Base-by-base conservation (phyloP, 92 coral and sea anemone species). In the Epizoanthus stellaris region DNA sequence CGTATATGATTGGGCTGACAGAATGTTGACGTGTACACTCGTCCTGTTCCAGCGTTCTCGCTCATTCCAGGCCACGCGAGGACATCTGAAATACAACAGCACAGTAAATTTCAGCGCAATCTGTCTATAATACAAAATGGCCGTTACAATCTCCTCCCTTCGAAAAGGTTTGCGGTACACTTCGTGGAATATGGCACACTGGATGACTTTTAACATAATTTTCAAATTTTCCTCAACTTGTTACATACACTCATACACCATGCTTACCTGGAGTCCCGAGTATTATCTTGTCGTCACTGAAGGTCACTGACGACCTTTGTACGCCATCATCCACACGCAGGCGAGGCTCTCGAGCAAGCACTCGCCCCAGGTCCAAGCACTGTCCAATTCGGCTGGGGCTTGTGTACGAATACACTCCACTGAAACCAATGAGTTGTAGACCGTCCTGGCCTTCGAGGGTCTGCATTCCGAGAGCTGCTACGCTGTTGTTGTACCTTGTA, bases 51-150 rank as follows among this genome's bases (percentile, higher is more conserved):
- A 12, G 85, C 39, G 4, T 75, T 67, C 69, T 93, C 98, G 38
- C 90, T 86, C 59, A 85, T 85, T 19, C 86, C 94, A 21, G 99
- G 98, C 97, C 98, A 97, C 4, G 99, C 90, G 77, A 86, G 82
- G 5, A 90, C 90, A 49, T 84, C 83, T 79, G 21, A 6, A 63
- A 61, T 79, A 38, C 14, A 79, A 79, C n/a, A 45, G 6, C 4
- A 56, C 3, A 68, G 39, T 9, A 19, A 38, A 68, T 3, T 68
- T 2, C 34, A 13, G 38, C 34, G 30, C 20, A 6, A 34, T 10
- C 70, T 10, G 20, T 6, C 11, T 38, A 40, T 70, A n/a, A 40
- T 9, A 14, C 9, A 39, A 16, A 21, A 15, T 20, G 5, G 4
- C 40, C 36, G 17, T 61, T 23, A 61, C 7, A 61, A 2, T 7